Percentiles rank a stretch among this genome's conserved stretches.
phyloP scores from a whole-genome alignment of 2,888 invertebrate species.

The Troglohyphantes excavatus region DNA sequence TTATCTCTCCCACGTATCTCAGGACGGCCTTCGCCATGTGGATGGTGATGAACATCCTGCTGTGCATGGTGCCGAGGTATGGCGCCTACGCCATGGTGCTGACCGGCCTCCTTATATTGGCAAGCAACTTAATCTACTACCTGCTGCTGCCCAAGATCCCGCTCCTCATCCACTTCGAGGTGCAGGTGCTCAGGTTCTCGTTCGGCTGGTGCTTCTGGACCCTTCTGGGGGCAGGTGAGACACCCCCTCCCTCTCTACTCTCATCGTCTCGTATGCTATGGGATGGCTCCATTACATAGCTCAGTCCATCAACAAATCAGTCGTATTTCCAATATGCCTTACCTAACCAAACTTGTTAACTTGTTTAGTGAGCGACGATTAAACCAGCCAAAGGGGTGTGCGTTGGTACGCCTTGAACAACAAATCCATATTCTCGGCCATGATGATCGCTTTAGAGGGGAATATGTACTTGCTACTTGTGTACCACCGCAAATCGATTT shows the following conservation, averaged over 20 bases:
- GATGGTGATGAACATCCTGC: constrained; percentile 94
- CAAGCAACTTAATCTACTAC: constrained; percentile 88
- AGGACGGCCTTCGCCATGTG: constrained; percentile 96
- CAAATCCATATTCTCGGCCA: too few relatives aligned
- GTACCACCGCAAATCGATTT: too few relatives aligned
- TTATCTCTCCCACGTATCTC: constrained; percentile 82
- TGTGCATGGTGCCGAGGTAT: constrained; percentile 91
- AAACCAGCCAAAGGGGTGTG: too few relatives aligned
- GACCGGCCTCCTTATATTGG: constrained; percentile 91
- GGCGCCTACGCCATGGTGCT: constrained; percentile 92
- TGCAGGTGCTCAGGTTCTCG: constrained; percentile 89
- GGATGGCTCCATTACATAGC: too few relatives aligned
- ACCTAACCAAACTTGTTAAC: too few relatives aligned
- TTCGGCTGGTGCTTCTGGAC: constrained; percentile 99
- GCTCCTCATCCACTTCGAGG: constrained; percentile 91
- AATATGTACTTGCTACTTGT: too few relatives aligned
- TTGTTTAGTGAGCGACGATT: too few relatives aligned
- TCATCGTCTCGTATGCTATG: too few relatives aligned
- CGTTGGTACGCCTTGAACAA: too few relatives aligned
- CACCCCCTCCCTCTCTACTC: not conserved
- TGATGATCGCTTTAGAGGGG: too few relatives aligned
- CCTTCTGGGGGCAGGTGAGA: constrained; percentile 90
- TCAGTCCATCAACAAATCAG: too few relatives aligned
- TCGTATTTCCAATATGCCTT: too few relatives aligned
- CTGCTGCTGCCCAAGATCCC: constrained; percentile 89